Conservation (phyloP, 2,797 vertebrate genomes). For the Pteropus rufus region DNA sequence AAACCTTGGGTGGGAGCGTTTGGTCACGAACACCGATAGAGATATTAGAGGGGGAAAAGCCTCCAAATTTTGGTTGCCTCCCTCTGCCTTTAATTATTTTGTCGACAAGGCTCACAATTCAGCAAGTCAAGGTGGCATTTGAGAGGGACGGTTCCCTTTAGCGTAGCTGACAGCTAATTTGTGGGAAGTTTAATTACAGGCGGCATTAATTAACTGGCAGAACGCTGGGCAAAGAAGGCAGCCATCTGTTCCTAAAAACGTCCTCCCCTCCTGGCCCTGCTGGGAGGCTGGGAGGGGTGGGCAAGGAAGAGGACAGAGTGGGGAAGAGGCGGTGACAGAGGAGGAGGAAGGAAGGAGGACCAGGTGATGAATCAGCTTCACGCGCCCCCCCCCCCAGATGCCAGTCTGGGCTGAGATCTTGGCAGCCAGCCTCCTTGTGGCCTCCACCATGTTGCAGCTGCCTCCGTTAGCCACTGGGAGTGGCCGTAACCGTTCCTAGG, state of each 20-base stretch:
- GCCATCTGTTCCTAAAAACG: slow-evolving; percentile 86
- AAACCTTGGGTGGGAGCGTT: background rate
- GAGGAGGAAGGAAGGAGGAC: background rate
- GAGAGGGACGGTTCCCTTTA: slow-evolving; percentile 86
- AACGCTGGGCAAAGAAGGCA: slow-evolving; percentile 80
- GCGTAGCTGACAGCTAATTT: slow-evolving; percentile 89
- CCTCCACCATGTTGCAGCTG: background rate
- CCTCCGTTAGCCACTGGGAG: background rate
- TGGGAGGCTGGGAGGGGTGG: slow-evolving; percentile 41
- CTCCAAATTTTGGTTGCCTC: slow-evolving; percentile 17
- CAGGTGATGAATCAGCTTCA: background rate
- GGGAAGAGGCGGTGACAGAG: slow-evolving; percentile 14
- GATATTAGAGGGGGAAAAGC: background rate
- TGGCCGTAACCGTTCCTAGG: background rate
- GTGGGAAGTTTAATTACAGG: slow-evolving; percentile 92
- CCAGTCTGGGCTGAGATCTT: background rate
- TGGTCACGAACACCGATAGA: background rate
- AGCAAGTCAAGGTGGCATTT: slow-evolving; percentile 86
- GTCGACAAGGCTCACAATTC: slow-evolving; percentile 79
- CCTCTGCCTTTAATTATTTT: slow-evolving; percentile 81
- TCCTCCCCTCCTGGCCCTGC: slow-evolving; percentile 73
- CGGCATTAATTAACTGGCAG: slow-evolving; percentile 91
- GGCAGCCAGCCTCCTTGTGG: background rate
- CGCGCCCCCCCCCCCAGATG: background rate
- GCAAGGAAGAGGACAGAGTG: fast-evolving